These are phyloP conservation scores for Mythimna pallens DNA, from an alignment of 2,888 invertebrate species.

Conservation along the genomic window DNA sequence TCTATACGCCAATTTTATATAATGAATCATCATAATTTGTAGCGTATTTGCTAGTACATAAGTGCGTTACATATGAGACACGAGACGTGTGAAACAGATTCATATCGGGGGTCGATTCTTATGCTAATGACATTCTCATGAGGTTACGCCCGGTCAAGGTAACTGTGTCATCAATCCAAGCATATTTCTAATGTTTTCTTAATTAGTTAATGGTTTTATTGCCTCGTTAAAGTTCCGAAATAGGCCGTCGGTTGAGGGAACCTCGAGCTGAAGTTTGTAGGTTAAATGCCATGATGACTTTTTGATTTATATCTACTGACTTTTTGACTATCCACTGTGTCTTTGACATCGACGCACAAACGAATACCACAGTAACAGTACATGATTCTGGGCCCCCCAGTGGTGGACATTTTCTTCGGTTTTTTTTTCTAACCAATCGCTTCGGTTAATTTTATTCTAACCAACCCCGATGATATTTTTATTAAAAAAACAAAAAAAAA, in stretches of 20 bases:
- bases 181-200: constrained; percentile 43
- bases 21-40: constrained; percentile 53
- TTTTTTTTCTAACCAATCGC: too few relatives aligned
- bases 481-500: too few relatives aligned
- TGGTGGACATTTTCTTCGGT: too few relatives aligned
- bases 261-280: neutral
- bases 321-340: neutral
- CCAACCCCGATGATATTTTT: too few relatives aligned
- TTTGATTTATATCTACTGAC: neutral
- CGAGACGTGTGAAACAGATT: constrained; percentile 73
- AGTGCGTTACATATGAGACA: constrained; percentile 50
- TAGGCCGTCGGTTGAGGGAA: neutral
- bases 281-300: neutral
- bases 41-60: constrained; percentile 22
- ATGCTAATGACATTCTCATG: constrained; percentile 75
- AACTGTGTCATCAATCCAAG: constrained; percentile 75
- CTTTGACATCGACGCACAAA: too few relatives aligned
- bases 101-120: constrained; percentile 69
- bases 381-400: too few relatives aligned
- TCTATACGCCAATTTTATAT: constrained; percentile 37
- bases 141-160: constrained; percentile 85
- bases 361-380: too few relatives aligned
- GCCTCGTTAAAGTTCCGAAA: neutral
- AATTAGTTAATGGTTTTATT: constrained; percentile 8
- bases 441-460: too few relatives aligned